Percentiles rank a stretch among this genome's conserved stretches.
These are phyloP conservation scores for Rhinatrema bivittatum DNA, from an alignment of 2,797 vertebrate genomes.

Conservation along the genomic window DNA sequence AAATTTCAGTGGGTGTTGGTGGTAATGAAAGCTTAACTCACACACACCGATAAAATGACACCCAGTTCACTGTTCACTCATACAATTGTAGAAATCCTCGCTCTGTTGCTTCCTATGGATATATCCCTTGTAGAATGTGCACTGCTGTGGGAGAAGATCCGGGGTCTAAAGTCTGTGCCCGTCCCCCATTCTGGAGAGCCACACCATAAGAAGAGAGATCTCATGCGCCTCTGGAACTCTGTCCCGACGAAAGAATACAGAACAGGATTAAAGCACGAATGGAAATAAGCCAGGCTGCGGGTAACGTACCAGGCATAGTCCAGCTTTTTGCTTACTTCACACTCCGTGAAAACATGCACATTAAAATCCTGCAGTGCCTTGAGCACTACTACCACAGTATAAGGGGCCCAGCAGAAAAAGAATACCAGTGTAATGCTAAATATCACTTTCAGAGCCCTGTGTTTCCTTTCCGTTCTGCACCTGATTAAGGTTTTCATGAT, in stretches of 20 bases:
- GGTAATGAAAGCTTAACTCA: no score
- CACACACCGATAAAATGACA: no score
- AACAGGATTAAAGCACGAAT: conserved; percentile 88
- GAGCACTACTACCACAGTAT: conserved; percentile 72
- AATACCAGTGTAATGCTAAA: conserved; percentile 73
- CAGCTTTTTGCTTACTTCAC: conserved; percentile 26
- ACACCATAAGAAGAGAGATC: no score
- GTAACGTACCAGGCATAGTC: conserved; percentile 55
- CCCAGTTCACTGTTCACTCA: no score
- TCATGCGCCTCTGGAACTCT: conserved; percentile 81
- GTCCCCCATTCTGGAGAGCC: no score
- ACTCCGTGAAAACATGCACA: conserved; percentile 20
- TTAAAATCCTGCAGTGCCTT: conserved; percentile 47
- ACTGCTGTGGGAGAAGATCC: no score
- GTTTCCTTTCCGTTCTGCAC: conserved; percentile 57
- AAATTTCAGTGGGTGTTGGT: no score
- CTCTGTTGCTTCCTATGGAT: no score
- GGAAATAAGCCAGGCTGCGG: conserved; percentile 73
- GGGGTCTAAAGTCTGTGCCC: no score
- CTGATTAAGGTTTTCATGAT: conserved; percentile 69
- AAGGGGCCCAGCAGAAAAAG: conserved; percentile 87
- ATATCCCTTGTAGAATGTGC: no score
- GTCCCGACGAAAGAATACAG: conserved; percentile 86
- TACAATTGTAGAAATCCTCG: no score
- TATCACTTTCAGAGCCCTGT: conserved; percentile 79